These are phyloP conservation scores for Epinotia nisella DNA, from an alignment of 2,888 invertebrate genomes.

Conservation along the genomic window DNA sequence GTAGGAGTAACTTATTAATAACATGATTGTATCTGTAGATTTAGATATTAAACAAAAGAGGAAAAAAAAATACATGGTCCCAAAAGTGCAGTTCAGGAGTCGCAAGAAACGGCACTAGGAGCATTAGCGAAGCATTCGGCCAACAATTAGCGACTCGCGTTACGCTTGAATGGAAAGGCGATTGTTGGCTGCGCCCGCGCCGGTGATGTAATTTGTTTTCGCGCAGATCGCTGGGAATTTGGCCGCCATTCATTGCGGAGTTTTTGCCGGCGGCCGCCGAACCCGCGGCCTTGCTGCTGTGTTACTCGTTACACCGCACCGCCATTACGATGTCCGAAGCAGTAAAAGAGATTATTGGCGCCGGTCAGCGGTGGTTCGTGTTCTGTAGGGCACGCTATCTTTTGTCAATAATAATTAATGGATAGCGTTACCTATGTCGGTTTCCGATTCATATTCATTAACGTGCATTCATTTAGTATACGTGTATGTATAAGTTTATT, in stretches of 20 bases:
- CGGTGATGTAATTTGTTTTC: conserved; percentile 69
- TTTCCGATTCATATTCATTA: not conserved
- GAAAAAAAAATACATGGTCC: not conserved
- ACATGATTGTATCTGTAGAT: no score
- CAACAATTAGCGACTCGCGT: conserved; percentile 49
- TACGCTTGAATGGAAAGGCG: conserved; percentile 54
- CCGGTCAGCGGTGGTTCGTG: conserved; percentile 18
- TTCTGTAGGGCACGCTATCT: conserved; percentile 17
- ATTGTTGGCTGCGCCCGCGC: conserved; percentile 54
- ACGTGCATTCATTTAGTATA: not conserved
- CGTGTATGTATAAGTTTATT: not conserved
- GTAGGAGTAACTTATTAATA: no score
- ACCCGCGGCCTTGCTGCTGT: conserved; percentile 73
- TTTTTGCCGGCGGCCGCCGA: conserved; percentile 75
- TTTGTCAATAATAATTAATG: conserved; percentile 5
- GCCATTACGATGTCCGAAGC: conserved; percentile 35
- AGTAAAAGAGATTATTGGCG: conserved; percentile 29
- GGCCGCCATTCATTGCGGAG: conserved; percentile 76
- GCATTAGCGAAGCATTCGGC: conserved; percentile 42
- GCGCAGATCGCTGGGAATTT: conserved; percentile 64
- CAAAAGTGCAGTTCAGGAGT: not conserved
- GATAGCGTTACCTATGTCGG: not conserved
- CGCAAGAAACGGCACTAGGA: not conserved
- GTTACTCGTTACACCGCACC: conserved; percentile 44
- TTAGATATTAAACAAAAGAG: no score